Conservation (phyloP, 2,113 vertebrate species). For the Strix uralensis region DNA sequence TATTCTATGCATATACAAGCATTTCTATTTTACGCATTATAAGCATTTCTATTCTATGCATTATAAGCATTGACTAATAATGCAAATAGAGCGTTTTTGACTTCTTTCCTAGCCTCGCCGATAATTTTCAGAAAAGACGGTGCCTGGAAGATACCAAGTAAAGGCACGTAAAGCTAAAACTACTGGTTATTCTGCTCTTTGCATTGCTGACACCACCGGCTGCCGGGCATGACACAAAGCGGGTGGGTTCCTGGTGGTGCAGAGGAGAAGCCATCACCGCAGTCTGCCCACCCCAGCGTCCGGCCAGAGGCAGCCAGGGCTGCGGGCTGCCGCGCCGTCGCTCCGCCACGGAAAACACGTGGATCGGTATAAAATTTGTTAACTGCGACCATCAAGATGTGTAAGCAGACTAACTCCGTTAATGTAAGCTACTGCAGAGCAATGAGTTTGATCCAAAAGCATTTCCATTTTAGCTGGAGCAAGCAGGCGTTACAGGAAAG, state of each 20-base stretch:
- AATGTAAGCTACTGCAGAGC: not conserved
- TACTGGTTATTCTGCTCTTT: not conserved
- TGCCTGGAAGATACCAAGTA: not conserved
- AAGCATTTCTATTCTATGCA: not conserved
- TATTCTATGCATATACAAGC: not conserved
- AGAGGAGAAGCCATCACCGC: not conserved
- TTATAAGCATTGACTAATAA: not conserved
- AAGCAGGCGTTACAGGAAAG: not conserved
- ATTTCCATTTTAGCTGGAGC: not conserved
- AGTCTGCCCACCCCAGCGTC: accelerated
- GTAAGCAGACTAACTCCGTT: not conserved
- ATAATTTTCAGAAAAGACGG: not conserved
- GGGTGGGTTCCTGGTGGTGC: not conserved
- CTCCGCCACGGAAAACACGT: accelerated
- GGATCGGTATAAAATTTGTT: not conserved
- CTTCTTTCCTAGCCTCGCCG: not conserved
- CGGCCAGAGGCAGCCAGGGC: not conserved
- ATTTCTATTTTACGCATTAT: not conserved
- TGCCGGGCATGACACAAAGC: not conserved
- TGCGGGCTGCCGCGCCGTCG: accelerated
- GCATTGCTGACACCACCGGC: not conserved
- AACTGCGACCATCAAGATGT: not conserved
- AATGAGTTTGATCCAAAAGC: not conserved
- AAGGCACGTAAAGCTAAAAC: not conserved
- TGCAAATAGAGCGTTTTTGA: not conserved